Evolutionary conservation across 2,888 invertebrate species (phyloP), one percentile per base, ranked within the genome.

Genomic region (Pterobdella sp.): DNA sequence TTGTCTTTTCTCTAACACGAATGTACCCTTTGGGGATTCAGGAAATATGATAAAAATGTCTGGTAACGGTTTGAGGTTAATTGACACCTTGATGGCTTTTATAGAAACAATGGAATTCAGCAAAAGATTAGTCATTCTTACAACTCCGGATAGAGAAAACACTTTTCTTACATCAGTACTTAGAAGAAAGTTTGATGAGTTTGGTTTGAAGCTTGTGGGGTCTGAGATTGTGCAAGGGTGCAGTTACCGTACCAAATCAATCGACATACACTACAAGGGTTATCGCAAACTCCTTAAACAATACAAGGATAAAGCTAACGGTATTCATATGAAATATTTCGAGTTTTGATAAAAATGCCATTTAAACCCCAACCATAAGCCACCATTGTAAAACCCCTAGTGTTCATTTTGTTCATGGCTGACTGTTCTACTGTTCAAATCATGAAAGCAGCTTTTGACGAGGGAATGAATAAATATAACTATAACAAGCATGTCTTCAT

Each of bases 371-470:
- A 18, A 26, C 29, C 52, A 49, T 49, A 49, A 49, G 14, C n/a
- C 14, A 49, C n/a, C 14, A n/a, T 49, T 18, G n/a, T 49, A 66
- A 14, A 34, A 14, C 7, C 0, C 34, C 3, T 18, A 69, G 69
- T 69, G 0, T 69, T 49, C 32, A 52, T 69, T 7, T 14, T 69
- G 32, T 1, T 26, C 7, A 52, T 52, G 49, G 22, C 49, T 31
- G 69, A 69, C 49, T 69, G 69, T 31, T 60, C 35, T 3, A 63
- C 63, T 29, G 32, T 71, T 32, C 22, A 42, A 2, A 4, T 60
- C 32, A 71, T 71, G 71, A 71, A 63, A 32, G 71, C 71, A 1
- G 71, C 71, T 4, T 35, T 34, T 14, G 63, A 71, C 36, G 32
- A 56, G 34, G 71, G 71, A 10, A 2, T 71, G 60, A 1, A 34